Evolutionary conservation across 2,797 vertebrate genomes (phyloP), one percentile per base, ranked within the genome.

Genomic region (Buphagus erythrorhynchus): DNA sequence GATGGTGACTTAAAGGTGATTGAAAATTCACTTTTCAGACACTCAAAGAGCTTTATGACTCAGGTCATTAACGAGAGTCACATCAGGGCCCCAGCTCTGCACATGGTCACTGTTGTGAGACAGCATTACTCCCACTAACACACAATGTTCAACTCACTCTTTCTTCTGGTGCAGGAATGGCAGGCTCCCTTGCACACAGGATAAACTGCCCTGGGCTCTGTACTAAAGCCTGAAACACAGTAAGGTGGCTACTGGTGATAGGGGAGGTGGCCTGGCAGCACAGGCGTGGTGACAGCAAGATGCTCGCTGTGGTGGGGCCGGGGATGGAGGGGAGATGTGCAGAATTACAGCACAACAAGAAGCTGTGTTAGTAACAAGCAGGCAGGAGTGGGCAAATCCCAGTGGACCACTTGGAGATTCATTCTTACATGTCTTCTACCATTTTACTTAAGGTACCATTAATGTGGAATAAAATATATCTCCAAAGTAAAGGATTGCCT

Each of bases 401-500:
- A 38, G 29, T 43, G 22, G 61, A 36, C 49, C 72, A 91, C 87
- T 97, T 83, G 73, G 79, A 93, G 71, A 93, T 48, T 62, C 51
- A 73, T 75, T 54, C 89, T 90, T 92, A 55, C 48, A 54, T 77
- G 71, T 93, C 91, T 97, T 86, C 94, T 81, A 86, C 71, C 81
- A 57, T 91, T 93, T 95, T 95, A 96, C 42, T 91, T 88, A 92
- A 87, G 93, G 43, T 77, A 74, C 35, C 61, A 65, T 89, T 96
- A 90, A 95, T 74, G 75, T 91, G 66, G 78, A 92, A 88, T 93
- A 96, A 97, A 94, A 96, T 88, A 65, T 35, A 86, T 73, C 93
- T 93, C 82, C 87, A 87, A 93, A 96, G 94, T 72, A 73, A 91
- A 95, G 73, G 76, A 93, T 61, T 76, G 75, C 68, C 95, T 93